Percentiles rank a stretch among this genome's conserved stretches.
Conservation (phyloP, 1,140 invertebrate genomes). For the Macrotrachela quadricornifera region DNA sequence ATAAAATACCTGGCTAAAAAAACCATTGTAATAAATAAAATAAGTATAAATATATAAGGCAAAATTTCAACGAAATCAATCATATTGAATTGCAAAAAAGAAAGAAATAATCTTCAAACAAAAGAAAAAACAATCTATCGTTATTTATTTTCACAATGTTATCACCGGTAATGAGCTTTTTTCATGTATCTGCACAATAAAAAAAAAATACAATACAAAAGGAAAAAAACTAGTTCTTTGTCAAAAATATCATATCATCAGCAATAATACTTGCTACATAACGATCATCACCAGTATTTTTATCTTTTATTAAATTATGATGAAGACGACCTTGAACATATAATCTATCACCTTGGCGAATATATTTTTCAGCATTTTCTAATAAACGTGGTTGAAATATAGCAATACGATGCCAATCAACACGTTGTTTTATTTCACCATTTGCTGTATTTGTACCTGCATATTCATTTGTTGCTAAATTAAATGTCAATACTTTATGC, state of each 20-base stretch:
- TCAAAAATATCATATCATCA: constrained; percentile 8
- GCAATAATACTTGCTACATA: constrained; percentile 7
- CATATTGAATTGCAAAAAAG: no score
- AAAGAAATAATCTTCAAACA: no score
- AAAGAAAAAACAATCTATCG: no score
- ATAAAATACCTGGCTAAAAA: no score
- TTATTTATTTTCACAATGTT: no score
- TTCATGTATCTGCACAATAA: no score
- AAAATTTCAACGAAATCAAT: no score
- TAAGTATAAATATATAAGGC: no score
- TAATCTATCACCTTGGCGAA: constrained; percentile 8
- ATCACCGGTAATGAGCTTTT: no score
- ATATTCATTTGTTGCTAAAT: constrained; percentile 9
- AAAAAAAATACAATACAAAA: no score
- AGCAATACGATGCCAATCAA: constrained; percentile 9
- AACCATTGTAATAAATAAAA: no score
- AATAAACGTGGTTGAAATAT: not conserved
- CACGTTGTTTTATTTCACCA: not conserved
- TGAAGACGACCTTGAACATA: constrained; percentile 5
- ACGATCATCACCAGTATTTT: not conserved
- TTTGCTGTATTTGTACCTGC: not conserved
- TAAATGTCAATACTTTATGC: not conserved
- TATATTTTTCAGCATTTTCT: constrained; percentile 1
- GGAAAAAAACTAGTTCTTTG: not conserved
- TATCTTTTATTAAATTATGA: constrained; percentile 6